These are phyloP conservation scores for Battus philenor DNA, from an alignment of 1,140 invertebrate species.

Conservation along the genomic window DNA sequence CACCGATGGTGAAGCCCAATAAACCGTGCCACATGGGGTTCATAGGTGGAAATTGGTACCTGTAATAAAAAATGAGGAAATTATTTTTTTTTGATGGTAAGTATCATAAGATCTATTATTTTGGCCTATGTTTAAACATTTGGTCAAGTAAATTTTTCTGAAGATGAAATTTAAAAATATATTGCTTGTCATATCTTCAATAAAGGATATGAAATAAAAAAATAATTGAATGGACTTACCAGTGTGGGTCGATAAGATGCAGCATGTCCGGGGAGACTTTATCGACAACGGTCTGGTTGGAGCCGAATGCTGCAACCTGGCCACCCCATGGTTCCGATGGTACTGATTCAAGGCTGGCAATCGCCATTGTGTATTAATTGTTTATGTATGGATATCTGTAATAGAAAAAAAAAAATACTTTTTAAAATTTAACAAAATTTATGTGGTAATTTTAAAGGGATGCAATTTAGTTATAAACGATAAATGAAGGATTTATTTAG, in stretches of 20 bases:
- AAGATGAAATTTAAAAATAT: too few species aligned
- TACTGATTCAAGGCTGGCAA: slow-evolving; percentile 53
- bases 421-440: not conserved
- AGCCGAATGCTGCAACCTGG: slow-evolving; percentile 66
- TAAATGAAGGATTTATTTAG: slow-evolving; percentile 3
- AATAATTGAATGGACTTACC: slow-evolving; percentile 47
- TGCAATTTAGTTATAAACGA: not conserved
- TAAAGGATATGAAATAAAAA: not conserved
- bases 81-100: too few species aligned
- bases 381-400: slow-evolving; percentile 17
- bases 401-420: not conserved
- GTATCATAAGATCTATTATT: too few species aligned
- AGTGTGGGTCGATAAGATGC: slow-evolving; percentile 78
- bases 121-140: too few species aligned
- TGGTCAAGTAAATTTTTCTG: too few species aligned
- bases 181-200: too few species aligned
- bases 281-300: slow-evolving; percentile 73
- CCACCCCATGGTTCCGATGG: slow-evolving; percentile 67
- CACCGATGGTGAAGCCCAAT: slow-evolving; percentile 78
- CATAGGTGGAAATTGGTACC: slow-evolving; percentile 81
- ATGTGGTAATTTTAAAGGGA: not conserved
- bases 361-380: slow-evolving; percentile 41
- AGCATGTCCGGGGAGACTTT: slow-evolving; percentile 78
- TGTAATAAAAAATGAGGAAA: too few species aligned
- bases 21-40: slow-evolving; percentile 81